Base-by-base conservation (phyloP, 1,140 invertebrate species). In the Pseudomyrmex pallidus region DNA sequence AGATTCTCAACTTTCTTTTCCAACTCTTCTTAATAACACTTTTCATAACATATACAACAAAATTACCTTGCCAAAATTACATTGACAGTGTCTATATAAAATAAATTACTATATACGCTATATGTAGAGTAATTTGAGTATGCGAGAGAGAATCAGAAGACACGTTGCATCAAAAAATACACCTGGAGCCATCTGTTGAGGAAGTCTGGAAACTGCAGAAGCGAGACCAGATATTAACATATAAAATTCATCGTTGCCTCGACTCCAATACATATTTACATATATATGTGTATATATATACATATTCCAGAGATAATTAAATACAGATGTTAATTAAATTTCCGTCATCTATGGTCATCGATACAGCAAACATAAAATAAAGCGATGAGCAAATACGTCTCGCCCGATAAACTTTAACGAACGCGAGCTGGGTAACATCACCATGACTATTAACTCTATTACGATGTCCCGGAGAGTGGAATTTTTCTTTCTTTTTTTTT, bases 181-280 rank as follows among this genome's bases (percentile, higher is more conserved):
- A 77, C 5, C 48, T 74, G 66, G 82, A 59, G 82, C 20, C 82
- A 83, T 76, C 82, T 83, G 12, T 78, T 7, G 61, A 50, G 57
- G 54, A 63, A 25, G 25, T 12, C 50, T 13, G 57, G 10, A 82
- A 82, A 20, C 70, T 63, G 2, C 17, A 62, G 68, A 62, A 78
- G 46, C 15, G 52, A 54, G 15, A 15, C 35, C 22, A 68, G 17
- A 57, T 4, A 46, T 80, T 70, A 59, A 12, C 66, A 12, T 35
- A 35, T 17, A 35, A 72, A 70, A 50, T 9, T 5, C 17, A 35
- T 50, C 46, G 13, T 35, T 35, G 35, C 35, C 35, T 35, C 35
- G 5, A 35, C 5, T 35, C 35, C 0, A 35, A 35, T 7, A 35
- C 35, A 35, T 35, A 35, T 35, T 35, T 35, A 35, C 35, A 7